phyloP scores from a whole-genome alignment of 2,113 vertebrate genomes.

The Malurus melanocephalus region DNA sequence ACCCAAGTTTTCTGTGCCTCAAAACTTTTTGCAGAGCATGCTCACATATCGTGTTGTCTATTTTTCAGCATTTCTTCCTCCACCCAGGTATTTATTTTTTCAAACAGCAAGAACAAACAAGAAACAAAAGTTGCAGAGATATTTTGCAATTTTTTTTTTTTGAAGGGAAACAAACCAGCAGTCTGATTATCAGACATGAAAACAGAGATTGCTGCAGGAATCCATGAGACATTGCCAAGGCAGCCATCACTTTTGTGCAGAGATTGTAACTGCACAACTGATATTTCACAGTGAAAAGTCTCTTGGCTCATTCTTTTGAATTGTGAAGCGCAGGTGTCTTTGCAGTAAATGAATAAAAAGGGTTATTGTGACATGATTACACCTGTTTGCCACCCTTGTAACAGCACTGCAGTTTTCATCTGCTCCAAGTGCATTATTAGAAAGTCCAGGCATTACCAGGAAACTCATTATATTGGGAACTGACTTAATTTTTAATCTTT shows the following conservation, averaged over 20 bases:
- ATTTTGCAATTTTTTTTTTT: not conserved
- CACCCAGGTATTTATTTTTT: not conserved
- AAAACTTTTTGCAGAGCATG: not conserved
- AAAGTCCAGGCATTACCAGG: not conserved
- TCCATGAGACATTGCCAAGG: not conserved
- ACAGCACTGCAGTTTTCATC: not conserved
- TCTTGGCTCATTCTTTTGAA: not conserved
- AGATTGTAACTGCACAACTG: not conserved
- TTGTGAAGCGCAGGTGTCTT: not conserved
- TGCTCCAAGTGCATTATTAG: not conserved
- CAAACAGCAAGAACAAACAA: not conserved
- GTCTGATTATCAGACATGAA: not conserved
- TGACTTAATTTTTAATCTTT: not conserved
- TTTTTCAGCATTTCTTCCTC: not conserved
- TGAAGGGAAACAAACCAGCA: not conserved
- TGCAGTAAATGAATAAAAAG: not conserved
- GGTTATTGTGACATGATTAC: not conserved
- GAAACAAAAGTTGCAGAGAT: not conserved
- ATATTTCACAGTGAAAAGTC: not conserved
- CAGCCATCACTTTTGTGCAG: not conserved
- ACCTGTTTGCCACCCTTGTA: not conserved
- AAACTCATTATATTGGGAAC: not conserved
- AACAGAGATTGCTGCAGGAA: not conserved
- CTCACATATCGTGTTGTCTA: not conserved
- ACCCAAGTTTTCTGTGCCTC: not conserved